Base-by-base conservation (phyloP, 2,888 invertebrate genomes). In the Drosophila paracracens region DNA sequence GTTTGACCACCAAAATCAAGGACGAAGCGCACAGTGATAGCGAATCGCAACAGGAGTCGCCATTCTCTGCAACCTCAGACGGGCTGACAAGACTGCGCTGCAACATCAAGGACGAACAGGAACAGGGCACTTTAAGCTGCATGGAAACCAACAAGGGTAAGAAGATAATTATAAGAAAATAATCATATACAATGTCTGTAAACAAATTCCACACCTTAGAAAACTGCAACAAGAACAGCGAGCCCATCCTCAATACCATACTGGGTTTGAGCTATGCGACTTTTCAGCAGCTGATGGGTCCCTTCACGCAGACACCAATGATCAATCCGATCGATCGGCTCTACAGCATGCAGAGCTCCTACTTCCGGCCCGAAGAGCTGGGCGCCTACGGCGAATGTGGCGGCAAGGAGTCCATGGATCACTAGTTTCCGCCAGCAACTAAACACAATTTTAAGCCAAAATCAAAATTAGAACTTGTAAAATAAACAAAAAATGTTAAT, bases 331-430 rank as follows among this genome's bases (percentile, higher is more conserved):
- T 95, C 73, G 95, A 95, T 92, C 94, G 95, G 50, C 91, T 95
- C 21, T 95, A 95, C 87, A 95, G 95, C 68, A 95, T 95, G 95
- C 95, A 95, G 88, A 95, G 94, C 83, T 95, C 95, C 18, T 95
- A 95, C 85, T 95, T 95, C 92, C 94, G 95, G 78, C 94, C 94
- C 35, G 95, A 95, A 71, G 95, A 94, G 67, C 74, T 93, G 58
- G 91, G 88, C n/a, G 74, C 88, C 61, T 93, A 91, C 38, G 85
- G 89, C 5, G 92, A 92, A 31, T 92, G 90, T 11, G 73, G 88
- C 33, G 83, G 83, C 63, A 92, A 92, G 74, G 91, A 92, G 25
- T 52, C 82, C n/a, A 76, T 83, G 72, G 92, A 92, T 52, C 90
- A 91, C 69, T 91, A 80, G 61, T 52, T 51, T 11, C 40, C 50